Percentiles rank a stretch among this genome's conserved stretches.
Evolutionary conservation across 2,888 invertebrate genomes (phyloP).

Genomic region (Tetranychus piercei): DNA sequence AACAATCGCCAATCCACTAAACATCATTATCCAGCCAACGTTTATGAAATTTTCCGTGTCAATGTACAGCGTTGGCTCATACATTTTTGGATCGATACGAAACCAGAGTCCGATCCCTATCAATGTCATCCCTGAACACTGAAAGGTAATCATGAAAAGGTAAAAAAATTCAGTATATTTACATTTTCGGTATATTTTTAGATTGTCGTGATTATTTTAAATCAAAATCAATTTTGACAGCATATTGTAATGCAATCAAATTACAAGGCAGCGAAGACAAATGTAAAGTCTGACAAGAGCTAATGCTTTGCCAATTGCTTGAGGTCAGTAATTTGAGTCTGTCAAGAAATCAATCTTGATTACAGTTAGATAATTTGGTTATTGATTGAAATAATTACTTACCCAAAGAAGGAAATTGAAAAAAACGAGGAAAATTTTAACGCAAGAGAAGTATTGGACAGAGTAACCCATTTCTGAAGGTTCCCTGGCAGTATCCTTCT

Average conservation of each 20-base stretch:
- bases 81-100: conserved; percentile 23
- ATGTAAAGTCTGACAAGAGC: too few relatives aligned
- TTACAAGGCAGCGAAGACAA: too few relatives aligned
- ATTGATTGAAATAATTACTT: not conserved
- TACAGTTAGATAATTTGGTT: not conserved
- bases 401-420: conserved; percentile 10
- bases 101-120: conserved; percentile 22
- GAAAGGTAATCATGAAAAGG: not conserved
- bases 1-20: conserved; percentile 19
- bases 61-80: conserved; percentile 19
- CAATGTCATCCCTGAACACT: conserved; percentile 18
- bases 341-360: not conserved
- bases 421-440: conserved; percentile 10
- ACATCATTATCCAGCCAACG: conserved; percentile 23
- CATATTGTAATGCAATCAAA: too few relatives aligned
- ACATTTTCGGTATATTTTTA: not conserved
- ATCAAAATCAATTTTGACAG: too few relatives aligned
- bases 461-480: conserved; percentile 14
- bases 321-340: not conserved
- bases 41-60: conserved; percentile 21
- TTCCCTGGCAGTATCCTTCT: conserved; percentile 5
- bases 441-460: conserved; percentile 11
- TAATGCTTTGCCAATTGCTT: too few relatives aligned
- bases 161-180: not conserved
- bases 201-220: too few relatives aligned